Conservation (phyloP, 1,140 invertebrate genomes). For the Leptonema lineaticorne region DNA sequence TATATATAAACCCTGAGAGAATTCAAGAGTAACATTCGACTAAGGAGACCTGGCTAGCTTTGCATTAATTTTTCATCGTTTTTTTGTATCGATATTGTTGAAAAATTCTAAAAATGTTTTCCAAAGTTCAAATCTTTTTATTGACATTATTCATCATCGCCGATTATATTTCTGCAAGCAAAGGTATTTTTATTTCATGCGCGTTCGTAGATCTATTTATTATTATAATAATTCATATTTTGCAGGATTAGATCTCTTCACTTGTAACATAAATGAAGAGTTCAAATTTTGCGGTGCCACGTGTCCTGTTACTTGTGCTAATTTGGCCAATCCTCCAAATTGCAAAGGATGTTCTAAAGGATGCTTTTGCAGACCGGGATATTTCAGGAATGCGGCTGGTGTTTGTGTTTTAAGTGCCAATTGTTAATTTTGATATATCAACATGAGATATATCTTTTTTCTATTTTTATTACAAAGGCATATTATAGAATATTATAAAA, state of each 20-base stretch:
- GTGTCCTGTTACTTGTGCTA: conserved; percentile 5
- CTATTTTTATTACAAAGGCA: too few species aligned
- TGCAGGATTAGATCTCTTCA: not conserved
- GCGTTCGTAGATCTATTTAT: not conserved
- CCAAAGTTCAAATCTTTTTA: not conserved
- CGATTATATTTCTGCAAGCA: not conserved
- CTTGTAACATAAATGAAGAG: not conserved
- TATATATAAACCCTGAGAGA: not conserved
- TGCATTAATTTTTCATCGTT: not conserved
- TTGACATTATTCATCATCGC: not conserved
- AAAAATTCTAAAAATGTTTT: not conserved
- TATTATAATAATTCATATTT: not conserved
- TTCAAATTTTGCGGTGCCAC: not conserved
- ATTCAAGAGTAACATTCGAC: not conserved
- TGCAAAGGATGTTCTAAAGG: not conserved
- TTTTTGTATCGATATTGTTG: too few species aligned
- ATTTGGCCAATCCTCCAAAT: conserved; percentile 1
- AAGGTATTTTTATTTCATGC: not conserved
- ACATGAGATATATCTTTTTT: too few species aligned
- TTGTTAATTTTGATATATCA: not conserved
- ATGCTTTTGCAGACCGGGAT: conserved; percentile 19
- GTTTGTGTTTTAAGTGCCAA: not conserved
- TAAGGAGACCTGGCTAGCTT: not conserved
- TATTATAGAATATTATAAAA: too few species aligned
- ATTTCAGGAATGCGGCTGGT: conserved; percentile 1